Conservation (phyloP, 1,140 invertebrate species). For the Papilio machaon region DNA sequence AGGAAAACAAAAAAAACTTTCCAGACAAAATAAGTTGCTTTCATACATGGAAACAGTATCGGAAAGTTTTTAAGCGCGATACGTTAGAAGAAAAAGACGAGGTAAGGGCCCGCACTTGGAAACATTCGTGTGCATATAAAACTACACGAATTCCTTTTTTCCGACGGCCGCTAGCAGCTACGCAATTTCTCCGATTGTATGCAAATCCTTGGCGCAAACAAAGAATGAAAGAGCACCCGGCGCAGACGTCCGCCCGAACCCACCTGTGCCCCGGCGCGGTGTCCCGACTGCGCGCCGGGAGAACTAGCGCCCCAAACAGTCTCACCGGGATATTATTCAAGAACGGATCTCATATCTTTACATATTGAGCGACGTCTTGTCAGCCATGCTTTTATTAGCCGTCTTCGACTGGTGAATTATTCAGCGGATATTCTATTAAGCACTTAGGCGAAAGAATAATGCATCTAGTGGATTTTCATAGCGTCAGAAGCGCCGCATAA, state of each 20-base stretch:
- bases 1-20: slow-evolving; percentile 17
- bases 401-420: slow-evolving; percentile 69
- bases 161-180: slow-evolving; percentile 59
- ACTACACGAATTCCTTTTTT: slow-evolving; percentile 68
- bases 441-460: slow-evolving; percentile 70
- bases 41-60: slow-evolving; percentile 30
- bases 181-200: slow-evolving; percentile 79
- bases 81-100: slow-evolving; percentile 51
- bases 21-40: slow-evolving; percentile 31
- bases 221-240: slow-evolving; percentile 75
- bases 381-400: slow-evolving; percentile 68
- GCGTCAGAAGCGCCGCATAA: slow-evolving; percentile 54
- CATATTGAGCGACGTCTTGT: slow-evolving; percentile 69
- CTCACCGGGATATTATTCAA: slow-evolving; percentile 66
- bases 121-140: slow-evolving; percentile 62
- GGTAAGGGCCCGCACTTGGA: slow-evolving; percentile 48
- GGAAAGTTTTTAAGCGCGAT: slow-evolving; percentile 35
- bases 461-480: slow-evolving; percentile 67
- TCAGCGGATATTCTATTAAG: slow-evolving; percentile 70
- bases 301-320: slow-evolving; percentile 66
- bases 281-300: slow-evolving; percentile 57
- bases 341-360: slow-evolving; percentile 72
- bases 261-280: slow-evolving; percentile 62
- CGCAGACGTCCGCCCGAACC: slow-evolving; percentile 66
- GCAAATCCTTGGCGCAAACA: slow-evolving; percentile 76